Percentiles rank a stretch among this genome's conserved stretches.
Conservation (phyloP, 1,140 invertebrate genomes). For the Drosophila nigromelanica region DNA sequence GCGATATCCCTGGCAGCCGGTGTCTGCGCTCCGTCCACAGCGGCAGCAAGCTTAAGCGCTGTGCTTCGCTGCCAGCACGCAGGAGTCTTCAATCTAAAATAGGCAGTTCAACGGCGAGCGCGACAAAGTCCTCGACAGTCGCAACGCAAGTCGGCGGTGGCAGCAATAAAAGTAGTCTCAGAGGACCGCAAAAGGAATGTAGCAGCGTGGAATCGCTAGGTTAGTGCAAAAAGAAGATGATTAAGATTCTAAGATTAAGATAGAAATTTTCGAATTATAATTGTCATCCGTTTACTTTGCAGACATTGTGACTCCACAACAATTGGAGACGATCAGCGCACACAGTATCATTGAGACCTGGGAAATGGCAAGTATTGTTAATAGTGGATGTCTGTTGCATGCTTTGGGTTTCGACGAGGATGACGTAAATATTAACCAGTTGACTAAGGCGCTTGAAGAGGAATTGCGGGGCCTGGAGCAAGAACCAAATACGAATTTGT, state of each 20-base stretch:
- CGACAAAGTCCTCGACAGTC: conserved; percentile 40
- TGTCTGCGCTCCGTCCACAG: conserved; percentile 77
- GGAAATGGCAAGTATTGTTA: conserved; percentile 88
- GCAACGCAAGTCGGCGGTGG: conserved; percentile 40
- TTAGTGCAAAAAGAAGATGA: conserved; percentile 46
- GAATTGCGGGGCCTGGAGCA: conserved; percentile 84
- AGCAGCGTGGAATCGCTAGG: conserved; percentile 81
- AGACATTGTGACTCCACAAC: conserved; percentile 70
- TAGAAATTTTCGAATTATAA: no score
- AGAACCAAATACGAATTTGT: conserved; percentile 63
- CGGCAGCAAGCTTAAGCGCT: conserved; percentile 84
- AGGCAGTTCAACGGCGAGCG: conserved; percentile 22
- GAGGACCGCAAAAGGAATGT: conserved; percentile 42
- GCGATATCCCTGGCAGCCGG: conserved; percentile 84
- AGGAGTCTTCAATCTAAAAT: conserved; percentile 63
- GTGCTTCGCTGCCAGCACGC: conserved; percentile 84
- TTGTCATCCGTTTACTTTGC: conserved; percentile 31
- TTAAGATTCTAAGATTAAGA: no score
- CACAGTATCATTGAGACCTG: conserved; percentile 89
- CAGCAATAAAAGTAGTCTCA: conserved; percentile 45
- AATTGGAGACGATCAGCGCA: conserved; percentile 78
- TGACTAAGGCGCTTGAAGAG: conserved; percentile 90
- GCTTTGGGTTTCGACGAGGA: conserved; percentile 88
- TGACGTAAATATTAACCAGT: conserved; percentile 87
- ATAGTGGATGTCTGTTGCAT: conserved; percentile 87